Percentiles rank a stretch among this genome's conserved stretches.
phyloP scores from a whole-genome alignment of 1,140 invertebrate genomes.

The Magallana gigas region DNA sequence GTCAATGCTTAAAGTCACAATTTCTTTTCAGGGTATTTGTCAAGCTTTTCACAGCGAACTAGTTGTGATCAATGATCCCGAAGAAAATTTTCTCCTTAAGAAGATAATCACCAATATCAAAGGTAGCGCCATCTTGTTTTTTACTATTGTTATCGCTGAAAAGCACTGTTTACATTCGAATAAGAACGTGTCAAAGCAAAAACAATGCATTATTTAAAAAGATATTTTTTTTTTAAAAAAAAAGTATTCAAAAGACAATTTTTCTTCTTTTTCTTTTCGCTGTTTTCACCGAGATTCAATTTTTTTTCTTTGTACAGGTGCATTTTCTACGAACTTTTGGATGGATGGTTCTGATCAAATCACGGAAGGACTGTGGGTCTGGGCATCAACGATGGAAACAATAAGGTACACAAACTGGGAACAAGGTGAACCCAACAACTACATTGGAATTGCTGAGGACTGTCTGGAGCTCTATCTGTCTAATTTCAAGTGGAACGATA shows the following conservation, averaged over 20 bases:
- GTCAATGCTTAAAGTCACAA: neutral
- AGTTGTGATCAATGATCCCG: neutral
- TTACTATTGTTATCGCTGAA: neutral
- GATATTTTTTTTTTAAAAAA: too few species aligned
- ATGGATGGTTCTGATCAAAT: neutral
- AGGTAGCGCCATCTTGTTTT: neutral
- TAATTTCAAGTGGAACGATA: neutral
- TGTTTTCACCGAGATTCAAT: too few species aligned
- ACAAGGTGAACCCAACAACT: neutral
- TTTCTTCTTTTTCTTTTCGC: neutral
- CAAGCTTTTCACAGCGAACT: neutral
- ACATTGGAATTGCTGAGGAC: neutral
- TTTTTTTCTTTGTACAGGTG: neutral
- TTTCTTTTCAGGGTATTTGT: constrained; percentile 1
- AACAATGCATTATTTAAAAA: neutral
- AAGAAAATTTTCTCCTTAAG: neutral
- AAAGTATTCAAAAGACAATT: neutral
- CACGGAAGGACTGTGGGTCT: neutral
- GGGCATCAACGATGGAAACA: constrained; percentile 11
- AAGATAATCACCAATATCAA: neutral
- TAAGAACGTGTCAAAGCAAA: neutral
- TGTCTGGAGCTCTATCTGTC: neutral
- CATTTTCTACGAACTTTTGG: neutral
- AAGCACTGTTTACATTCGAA: neutral
- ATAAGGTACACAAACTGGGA: neutral